Evolutionary conservation across 2,797 vertebrate species (phyloP), one percentile per base, ranked within the genome.

Genomic region (Pipistrellus pipistrellus): DNA sequence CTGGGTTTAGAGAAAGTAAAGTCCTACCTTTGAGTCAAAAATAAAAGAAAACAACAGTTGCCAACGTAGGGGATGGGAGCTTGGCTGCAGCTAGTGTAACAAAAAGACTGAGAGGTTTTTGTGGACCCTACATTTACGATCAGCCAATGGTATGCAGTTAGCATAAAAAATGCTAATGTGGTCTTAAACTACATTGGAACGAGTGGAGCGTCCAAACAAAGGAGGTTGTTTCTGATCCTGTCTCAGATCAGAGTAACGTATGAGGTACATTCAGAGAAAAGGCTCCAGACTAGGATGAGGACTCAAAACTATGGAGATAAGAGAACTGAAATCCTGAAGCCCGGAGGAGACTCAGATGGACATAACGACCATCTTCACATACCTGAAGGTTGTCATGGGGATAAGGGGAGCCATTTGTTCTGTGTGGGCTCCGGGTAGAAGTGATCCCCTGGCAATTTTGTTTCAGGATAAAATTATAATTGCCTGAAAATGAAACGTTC

Each of bases 401-500:
- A 62, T 30, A 30, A 92, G 44, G 44, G 51, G 51, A 62, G 1
- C 75, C 23, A 38, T 17, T 38, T 88, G 72, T 62, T 80, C 76
- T 38, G 1, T 46, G 51, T 68, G 41, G 72, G 55, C 51, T 83
- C 25, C 9, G 55, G 81, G 38, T 30, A 21, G 62, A 85, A 89
- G 23, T 68, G 51, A 78, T 1, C 38, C 35, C 27, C 80, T 51
- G 68, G 46, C 55, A 66, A 23, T 82, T 68, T 85, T 44, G 46
- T 82, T 93, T 96, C 59, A 64, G n/a, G 85, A 66, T 95, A 85
- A 78, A 59, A 53, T 83, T 71, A 44, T 38, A 80, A 48, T 68
- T 64, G 38, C 51, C 88, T 85, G 27, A 75, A 66, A 82, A 76
- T 44, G 69, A 41, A 76, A 91, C 44, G 27, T 44, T 71, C 30